Base-by-base conservation (phyloP, 2,888 invertebrate genomes). In the Ommatoiulus sabulosus region DNA sequence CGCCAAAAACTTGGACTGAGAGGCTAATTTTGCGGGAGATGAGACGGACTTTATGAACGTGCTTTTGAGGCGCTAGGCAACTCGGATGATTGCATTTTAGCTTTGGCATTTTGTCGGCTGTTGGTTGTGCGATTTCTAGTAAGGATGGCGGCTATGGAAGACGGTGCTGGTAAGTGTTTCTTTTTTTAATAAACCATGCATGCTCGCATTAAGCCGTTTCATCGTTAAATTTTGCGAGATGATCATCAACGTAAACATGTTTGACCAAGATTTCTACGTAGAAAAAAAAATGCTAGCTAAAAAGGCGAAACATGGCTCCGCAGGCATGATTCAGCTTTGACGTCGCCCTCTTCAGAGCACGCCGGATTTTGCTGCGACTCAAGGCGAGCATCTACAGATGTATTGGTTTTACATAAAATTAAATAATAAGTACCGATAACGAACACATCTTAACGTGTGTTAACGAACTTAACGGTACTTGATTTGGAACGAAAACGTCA, bases 61-160 rank as follows among this genome's bases (percentile, higher is more conserved):
- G 20, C 72, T n/a, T 72, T 72, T 72, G 72, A 35, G 35, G 35
- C 1, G n/a, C 10, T 24, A 24, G 4, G 72, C 72, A 72, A n/a
- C 72, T 20, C 3, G 20, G 72, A 72, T 72, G 24, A 8, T n/a
- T n/a, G n/a, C 63, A 20, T 63, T 63, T 35, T 35, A 35, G 35
- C 46, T 7, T 12, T 46, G 52, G 17, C 15, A 10, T 4, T 15
- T 52, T 24, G 24, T 24, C n/a, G 24, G 24, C 72, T 72, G 5
- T 72, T 20, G 72, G 20, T 72, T 24, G n/a, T 72, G 72, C 24
- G 72, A 72, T 72, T 24, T 3, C 20, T 6, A 72, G 72, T 24
- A 72, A 72, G 72, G 72, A 72, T 72, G 72, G 72, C 72, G 24
- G 24, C 20, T 24, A 24, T 72, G 72, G 72, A 72, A 72, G 72